phyloP scores from a whole-genome alignment of 2,888 invertebrate species.

The Drosophila ezoana region DNA sequence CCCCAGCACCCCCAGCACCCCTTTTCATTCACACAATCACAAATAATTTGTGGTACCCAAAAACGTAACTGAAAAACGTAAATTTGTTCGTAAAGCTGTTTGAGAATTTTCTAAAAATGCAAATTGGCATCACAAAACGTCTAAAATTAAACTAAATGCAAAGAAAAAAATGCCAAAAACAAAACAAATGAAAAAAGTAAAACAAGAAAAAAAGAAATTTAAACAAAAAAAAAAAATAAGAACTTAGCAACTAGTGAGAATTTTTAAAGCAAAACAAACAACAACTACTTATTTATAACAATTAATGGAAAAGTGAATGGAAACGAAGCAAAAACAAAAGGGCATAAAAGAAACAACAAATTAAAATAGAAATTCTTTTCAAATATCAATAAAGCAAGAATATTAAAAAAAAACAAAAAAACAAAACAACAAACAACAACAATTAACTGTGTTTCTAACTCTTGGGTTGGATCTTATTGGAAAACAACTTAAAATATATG shows the following conservation, averaged over 20 bases:
- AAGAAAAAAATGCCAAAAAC: conserved; percentile 32
- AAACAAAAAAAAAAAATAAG: conserved; percentile 19
- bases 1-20: neutral
- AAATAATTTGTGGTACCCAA: conserved; percentile 63
- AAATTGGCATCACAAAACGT: conserved; percentile 55
- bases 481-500: too few relatives aligned
- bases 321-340: conserved; percentile 43
- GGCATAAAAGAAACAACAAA: conserved; percentile 51
- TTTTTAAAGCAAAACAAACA: conserved; percentile 56
- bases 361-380: conserved; percentile 80
- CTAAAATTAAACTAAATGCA: conserved; percentile 52
- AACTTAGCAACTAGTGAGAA: conserved; percentile 57
- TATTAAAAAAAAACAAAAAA: conserved; percentile 45
- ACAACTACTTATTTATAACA: conserved; percentile 60
- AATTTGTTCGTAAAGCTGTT: conserved; percentile 59
- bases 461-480: neutral
- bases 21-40: neutral
- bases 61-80: conserved; percentile 46
- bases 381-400: conserved; percentile 81
- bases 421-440: conserved; percentile 12
- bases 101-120: conserved; percentile 64
- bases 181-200: conserved; percentile 15
- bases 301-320: conserved; percentile 53
- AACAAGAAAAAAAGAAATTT: conserved; percentile 3
- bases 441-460: neutral